Evolutionary conservation across 2,113 vertebrate species (phyloP).

Genomic region (Mungos mungo): DNA sequence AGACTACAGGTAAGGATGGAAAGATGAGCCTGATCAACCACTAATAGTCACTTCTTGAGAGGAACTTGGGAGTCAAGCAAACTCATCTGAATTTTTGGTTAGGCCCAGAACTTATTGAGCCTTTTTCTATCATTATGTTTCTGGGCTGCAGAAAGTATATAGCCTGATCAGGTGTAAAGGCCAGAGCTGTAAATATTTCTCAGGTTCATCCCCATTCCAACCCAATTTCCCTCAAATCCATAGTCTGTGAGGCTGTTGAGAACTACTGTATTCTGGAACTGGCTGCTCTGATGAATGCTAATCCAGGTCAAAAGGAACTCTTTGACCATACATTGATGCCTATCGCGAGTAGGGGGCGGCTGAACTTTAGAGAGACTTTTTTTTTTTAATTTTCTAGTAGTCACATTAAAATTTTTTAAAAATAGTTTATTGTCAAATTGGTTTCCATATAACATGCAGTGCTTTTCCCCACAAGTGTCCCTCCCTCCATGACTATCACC

Average conservation of each 20-base stretch:
- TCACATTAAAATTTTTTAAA: too few relatives aligned
- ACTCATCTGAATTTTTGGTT: background rate
- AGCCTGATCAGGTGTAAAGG: background rate
- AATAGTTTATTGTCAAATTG: too few relatives aligned
- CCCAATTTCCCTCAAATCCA: background rate
- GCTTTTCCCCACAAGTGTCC: too few relatives aligned
- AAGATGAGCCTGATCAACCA: background rate
- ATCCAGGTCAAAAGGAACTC: background rate
- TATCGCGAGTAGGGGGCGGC: slow-evolving; percentile 60
- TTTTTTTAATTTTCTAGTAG: too few relatives aligned
- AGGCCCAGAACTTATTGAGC: background rate
- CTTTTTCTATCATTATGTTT: slow-evolving; percentile 15
- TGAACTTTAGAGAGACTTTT: background rate
- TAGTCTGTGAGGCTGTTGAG: background rate
- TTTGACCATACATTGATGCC: background rate
- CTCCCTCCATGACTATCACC: too few relatives aligned
- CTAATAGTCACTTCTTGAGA: background rate
- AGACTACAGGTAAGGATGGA: background rate
- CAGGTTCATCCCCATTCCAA: background rate
- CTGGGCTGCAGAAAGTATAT: background rate
- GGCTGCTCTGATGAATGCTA: background rate
- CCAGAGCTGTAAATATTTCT: background rate
- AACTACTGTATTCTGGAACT: background rate
- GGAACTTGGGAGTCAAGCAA: background rate
- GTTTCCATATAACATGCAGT: too few relatives aligned